Percentiles rank a stretch among this genome's conserved stretches.
Evolutionary conservation across 2,888 invertebrate species (phyloP).

Genomic region (Phlogophora meticulosa): DNA sequence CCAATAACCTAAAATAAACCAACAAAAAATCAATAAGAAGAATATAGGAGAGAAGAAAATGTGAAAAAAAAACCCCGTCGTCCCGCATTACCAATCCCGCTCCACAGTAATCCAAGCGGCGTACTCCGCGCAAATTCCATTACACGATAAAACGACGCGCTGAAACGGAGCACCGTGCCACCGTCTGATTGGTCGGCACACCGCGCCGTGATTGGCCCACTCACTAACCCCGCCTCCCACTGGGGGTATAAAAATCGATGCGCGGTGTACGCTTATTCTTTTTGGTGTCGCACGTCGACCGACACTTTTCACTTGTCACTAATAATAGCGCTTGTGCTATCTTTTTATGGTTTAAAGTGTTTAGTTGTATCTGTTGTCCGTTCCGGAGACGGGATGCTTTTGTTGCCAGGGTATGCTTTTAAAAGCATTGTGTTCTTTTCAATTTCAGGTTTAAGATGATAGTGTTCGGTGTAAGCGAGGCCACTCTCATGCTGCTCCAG

Average conservation of each 20-base stretch:
- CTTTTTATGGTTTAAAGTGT: slow-evolving; percentile 88
- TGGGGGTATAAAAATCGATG: slow-evolving; percentile 90
- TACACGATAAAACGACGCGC: slow-evolving; percentile 84
- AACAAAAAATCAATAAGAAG: slow-evolving; percentile 61
- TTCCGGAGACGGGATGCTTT: slow-evolving; percentile 84
- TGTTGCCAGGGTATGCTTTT: slow-evolving; percentile 85
- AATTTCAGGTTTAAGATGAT: slow-evolving; percentile 74
- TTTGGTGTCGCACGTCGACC: slow-evolving; percentile 83
- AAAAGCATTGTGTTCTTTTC: slow-evolving; percentile 82
- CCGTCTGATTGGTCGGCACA: slow-evolving; percentile 87
- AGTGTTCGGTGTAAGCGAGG: slow-evolving; percentile 64
- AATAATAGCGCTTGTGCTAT: slow-evolving; percentile 88
- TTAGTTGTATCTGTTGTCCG: slow-evolving; percentile 88
- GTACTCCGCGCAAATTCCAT: slow-evolving; percentile 88
- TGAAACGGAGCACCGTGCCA: slow-evolving; percentile 79
- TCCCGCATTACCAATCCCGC: slow-evolving; percentile 81
- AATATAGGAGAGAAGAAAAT: slow-evolving; percentile 33
- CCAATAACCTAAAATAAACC: slow-evolving; percentile 52
- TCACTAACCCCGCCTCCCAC: slow-evolving; percentile 86
- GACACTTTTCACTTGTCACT: slow-evolving; percentile 87
- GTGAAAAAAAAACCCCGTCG: slow-evolving; percentile 41
- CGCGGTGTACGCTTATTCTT: slow-evolving; percentile 79
- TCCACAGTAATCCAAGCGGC: slow-evolving; percentile 82
- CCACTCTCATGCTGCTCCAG: slow-evolving; percentile 24
- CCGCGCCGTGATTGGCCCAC: slow-evolving; percentile 87